phyloP scores from a whole-genome alignment of 2,797 vertebrate genomes.

The Pitangus sulphuratus region DNA sequence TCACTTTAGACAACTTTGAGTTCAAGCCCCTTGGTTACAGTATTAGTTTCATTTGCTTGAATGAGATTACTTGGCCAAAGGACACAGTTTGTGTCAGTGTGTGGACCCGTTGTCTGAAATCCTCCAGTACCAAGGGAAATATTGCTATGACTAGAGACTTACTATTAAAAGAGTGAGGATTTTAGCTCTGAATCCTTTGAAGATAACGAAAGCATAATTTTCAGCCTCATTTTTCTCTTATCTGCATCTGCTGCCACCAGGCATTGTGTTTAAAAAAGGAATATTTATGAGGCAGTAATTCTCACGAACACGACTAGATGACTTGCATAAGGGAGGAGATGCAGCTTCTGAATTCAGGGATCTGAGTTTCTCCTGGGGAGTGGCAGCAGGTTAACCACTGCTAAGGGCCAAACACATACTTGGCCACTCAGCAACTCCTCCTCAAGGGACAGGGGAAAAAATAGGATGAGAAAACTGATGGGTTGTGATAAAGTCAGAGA shows the following conservation, averaged over 20 bases:
- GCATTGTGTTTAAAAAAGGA: neutral
- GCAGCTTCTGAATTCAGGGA: neutral
- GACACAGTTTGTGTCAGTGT: neutral
- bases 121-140: neutral
- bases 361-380: neutral
- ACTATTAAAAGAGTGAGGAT: neutral
- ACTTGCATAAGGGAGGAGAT: neutral
- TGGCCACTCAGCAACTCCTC: neutral
- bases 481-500: neutral
- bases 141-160: neutral
- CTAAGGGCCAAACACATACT: neutral
- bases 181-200: constrained; percentile 14
- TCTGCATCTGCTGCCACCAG: neutral
- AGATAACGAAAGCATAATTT: constrained; percentile 13
- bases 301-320: neutral
- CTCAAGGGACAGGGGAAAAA: neutral
- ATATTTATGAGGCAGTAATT: constrained; percentile 36
- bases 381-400: neutral
- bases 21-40: neutral
- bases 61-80: neutral
- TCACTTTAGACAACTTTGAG: neutral
- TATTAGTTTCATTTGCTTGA: neutral
- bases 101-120: neutral
- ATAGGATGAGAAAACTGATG: neutral
- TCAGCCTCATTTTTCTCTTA: constrained; percentile 18